phyloP scores from a whole-genome alignment of 2,888 invertebrate genomes.

The Heliconius aoede region DNA sequence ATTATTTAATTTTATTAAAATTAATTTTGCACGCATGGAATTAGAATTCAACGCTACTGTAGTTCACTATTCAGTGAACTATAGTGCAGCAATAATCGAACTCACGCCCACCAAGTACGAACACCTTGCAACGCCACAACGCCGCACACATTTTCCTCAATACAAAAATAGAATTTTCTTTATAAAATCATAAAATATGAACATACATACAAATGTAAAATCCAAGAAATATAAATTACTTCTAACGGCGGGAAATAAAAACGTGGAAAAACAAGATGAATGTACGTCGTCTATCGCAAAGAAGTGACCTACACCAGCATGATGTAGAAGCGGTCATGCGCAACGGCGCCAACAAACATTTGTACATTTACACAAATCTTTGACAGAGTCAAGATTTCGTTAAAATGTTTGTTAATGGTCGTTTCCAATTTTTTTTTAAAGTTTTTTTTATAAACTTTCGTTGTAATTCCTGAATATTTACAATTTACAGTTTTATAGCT shows the following conservation, averaged over 20 bases:
- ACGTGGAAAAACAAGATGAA: slow-evolving; percentile 19
- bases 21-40: too few species aligned
- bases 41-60: too few species aligned
- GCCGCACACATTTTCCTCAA: slow-evolving; percentile 8
- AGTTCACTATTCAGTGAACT: too few species aligned
- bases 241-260: slow-evolving; percentile 24
- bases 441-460: not conserved
- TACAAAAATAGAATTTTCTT: slow-evolving; percentile 18
- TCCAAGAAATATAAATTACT: slow-evolving; percentile 24
- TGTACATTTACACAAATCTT: not conserved
- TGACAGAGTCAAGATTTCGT: slow-evolving; percentile 26
- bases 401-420: slow-evolving; percentile 10
- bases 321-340: slow-evolving; percentile 15
- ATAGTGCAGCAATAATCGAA: not conserved
- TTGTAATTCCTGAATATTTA: too few species aligned
- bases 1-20: too few species aligned
- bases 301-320: slow-evolving; percentile 23
- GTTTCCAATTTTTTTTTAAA: not conserved
- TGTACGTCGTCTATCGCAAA: slow-evolving; percentile 19
- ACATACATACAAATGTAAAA: not conserved
- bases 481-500: too few species aligned
- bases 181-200: slow-evolving; percentile 11
- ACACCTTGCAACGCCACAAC: not conserved
- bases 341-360: not conserved
- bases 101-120: not conserved